phyloP scores from a whole-genome alignment of 2,888 invertebrate genomes.

The Tetrapedia diversipes region DNA sequence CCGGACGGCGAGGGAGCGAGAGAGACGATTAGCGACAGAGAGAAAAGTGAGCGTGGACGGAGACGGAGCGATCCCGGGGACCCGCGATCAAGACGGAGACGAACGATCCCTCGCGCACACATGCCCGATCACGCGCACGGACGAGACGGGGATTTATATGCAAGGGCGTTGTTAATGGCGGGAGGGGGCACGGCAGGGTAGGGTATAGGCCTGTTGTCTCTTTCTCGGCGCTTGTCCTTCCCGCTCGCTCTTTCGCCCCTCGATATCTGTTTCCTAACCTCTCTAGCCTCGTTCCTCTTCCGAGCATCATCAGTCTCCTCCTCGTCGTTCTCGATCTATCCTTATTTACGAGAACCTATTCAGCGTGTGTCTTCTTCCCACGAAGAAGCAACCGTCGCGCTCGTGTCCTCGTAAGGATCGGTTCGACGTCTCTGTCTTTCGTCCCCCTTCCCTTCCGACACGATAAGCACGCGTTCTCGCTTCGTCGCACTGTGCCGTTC shows the following conservation, averaged over 20 bases:
- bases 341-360: constrained; percentile 52
- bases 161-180: constrained; percentile 83
- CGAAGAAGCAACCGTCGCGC: constrained; percentile 3
- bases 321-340: constrained; percentile 50
- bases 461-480: constrained; percentile 21
- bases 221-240: constrained; percentile 50
- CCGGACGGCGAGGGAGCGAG: constrained; percentile 65
- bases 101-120: constrained; percentile 60
- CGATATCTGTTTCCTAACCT: constrained; percentile 38
- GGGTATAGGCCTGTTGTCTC: constrained; percentile 63
- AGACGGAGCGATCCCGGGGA: constrained; percentile 47
- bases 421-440: constrained; percentile 50
- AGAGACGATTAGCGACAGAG: constrained; percentile 56
- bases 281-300: constrained; percentile 44
- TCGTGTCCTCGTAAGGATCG: constrained; percentile 42
- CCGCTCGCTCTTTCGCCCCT: constrained; percentile 37
- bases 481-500: constrained; percentile 24
- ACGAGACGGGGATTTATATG: constrained; percentile 81
- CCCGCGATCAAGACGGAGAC: constrained; percentile 67
- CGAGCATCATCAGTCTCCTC: constrained; percentile 31
- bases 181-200: constrained; percentile 72
- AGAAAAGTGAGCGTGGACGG: constrained; percentile 46
- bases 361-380: constrained; percentile 36
- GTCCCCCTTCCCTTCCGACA: constrained; percentile 5
- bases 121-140: constrained; percentile 64